phyloP scores from a whole-genome alignment of 2,888 invertebrate species.

The Machimus atricapillus region DNA sequence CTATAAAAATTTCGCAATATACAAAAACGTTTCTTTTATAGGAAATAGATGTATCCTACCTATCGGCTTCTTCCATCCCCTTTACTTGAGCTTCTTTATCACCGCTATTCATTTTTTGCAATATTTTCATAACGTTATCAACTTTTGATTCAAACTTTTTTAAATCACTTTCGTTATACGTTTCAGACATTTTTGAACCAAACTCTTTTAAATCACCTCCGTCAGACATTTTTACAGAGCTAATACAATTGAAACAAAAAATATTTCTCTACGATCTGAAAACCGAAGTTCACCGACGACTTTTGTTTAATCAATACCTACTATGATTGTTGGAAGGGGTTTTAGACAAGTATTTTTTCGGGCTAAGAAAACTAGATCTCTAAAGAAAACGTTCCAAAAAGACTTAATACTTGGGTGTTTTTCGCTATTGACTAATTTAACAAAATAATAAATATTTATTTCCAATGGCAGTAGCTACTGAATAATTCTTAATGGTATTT shows the following conservation, averaged over 20 bases:
- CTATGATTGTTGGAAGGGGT: neutral
- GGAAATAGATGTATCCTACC: constrained; percentile 40
- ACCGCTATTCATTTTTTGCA: constrained; percentile 53
- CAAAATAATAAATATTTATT: no score
- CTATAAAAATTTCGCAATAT: neutral
- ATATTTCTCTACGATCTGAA: neutral
- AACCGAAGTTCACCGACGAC: neutral
- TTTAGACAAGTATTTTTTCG: neutral
- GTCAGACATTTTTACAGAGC: neutral
- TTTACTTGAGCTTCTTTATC: constrained; percentile 48
- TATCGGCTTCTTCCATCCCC: constrained; percentile 48
- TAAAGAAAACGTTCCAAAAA: no score
- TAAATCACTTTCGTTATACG: constrained; percentile 53
- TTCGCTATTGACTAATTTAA: no score
- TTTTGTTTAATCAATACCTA: neutral
- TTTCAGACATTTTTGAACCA: constrained; percentile 43
- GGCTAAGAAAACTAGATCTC: no score
- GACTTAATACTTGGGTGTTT: no score
- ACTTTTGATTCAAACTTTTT: constrained; percentile 59
- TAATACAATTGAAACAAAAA: no score
- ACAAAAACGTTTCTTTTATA: no score
- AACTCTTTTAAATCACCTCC: constrained; percentile 57
- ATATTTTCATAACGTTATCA: constrained; percentile 56
- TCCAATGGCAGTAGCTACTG: no score
- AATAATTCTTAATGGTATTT: no score